Evolutionary conservation across 2,113 vertebrate species (phyloP).

Genomic region (Lethenteron camtschaticum): DNA sequence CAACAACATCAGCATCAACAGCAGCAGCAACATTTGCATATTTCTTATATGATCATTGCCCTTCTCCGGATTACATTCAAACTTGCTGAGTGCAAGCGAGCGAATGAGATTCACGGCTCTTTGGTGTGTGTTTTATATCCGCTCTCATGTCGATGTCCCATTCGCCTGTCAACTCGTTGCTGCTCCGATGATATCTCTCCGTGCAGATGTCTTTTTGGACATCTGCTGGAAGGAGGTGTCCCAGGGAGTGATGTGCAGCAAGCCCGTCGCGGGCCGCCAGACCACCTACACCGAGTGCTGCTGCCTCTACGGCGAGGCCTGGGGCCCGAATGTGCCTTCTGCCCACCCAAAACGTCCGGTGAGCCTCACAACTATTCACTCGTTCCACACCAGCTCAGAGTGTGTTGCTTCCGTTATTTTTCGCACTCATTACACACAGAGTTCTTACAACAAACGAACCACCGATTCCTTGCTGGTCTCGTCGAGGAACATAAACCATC

Average conservation of each 20-base stretch:
- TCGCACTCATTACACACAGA: no score
- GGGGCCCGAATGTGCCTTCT: slow-evolving; percentile 60
- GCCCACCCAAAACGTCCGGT: slow-evolving; percentile 40
- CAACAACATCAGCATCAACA: neutral
- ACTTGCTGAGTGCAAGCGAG: neutral
- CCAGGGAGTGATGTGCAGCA: slow-evolving; percentile 40
- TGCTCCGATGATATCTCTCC: neutral
- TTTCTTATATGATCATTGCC: neutral
- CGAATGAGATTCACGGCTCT: neutral
- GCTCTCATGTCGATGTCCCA: no score
- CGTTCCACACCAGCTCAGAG: no score
- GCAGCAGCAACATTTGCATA: neutral
- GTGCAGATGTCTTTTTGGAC: slow-evolving; percentile 25
- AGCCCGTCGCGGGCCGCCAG: slow-evolving; percentile 30
- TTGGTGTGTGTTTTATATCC: neutral
- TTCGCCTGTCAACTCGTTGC: neutral
- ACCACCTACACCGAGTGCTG: slow-evolving; percentile 55
- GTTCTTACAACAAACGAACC: no score
- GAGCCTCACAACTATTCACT: slow-evolving; percentile 2
- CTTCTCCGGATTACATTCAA: neutral
- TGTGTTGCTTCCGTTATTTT: no score
- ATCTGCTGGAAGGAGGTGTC: slow-evolving; percentile 61
- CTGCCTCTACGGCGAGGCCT: slow-evolving; percentile 51
- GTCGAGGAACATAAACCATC: no score
- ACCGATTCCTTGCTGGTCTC: no score